Evolutionary conservation across 1,140 invertebrate species (phyloP).

Genomic region (Notospermus geniculatus): DNA sequence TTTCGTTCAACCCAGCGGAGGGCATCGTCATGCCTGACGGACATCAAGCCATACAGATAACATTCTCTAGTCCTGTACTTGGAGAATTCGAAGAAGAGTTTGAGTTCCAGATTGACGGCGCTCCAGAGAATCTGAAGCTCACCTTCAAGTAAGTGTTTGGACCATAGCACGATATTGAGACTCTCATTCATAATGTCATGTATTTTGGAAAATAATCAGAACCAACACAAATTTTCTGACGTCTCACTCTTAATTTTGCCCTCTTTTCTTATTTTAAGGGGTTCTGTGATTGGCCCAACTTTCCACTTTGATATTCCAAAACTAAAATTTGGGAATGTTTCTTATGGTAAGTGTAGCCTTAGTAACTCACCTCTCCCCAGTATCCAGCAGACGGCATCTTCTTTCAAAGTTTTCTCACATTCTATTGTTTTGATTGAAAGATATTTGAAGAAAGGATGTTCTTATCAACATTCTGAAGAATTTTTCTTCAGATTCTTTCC

Average conservation of each 20-base stretch:
- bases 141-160: slow-evolving; percentile 44
- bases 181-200: too few species aligned
- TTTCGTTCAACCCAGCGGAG: slow-evolving; percentile 52
- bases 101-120: slow-evolving; percentile 51
- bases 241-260: background rate
- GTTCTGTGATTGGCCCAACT: slow-evolving; percentile 55
- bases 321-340: slow-evolving; percentile 54
- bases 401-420: background rate
- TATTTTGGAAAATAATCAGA: too few species aligned
- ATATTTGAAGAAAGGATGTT: too few species aligned
- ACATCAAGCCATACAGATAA: slow-evolving; percentile 53
- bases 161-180: too few species aligned
- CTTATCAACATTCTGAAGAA: too few species aligned
- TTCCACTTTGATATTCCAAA: slow-evolving; percentile 54
- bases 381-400: too few species aligned
- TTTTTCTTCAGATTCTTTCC: too few species aligned
- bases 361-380: too few species aligned
- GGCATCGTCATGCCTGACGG: slow-evolving; percentile 53
- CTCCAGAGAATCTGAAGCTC: slow-evolving; percentile 42
- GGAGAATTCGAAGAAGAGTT: slow-evolving; percentile 55
- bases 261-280: slow-evolving; percentile 36
- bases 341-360: slow-evolving; percentile 41
- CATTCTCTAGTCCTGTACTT: slow-evolving; percentile 45
- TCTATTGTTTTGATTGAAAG: background rate
- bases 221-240: too few species aligned